Conservation (phyloP, 2,113 vertebrate species). For the Toxotes jaculatrix region DNA sequence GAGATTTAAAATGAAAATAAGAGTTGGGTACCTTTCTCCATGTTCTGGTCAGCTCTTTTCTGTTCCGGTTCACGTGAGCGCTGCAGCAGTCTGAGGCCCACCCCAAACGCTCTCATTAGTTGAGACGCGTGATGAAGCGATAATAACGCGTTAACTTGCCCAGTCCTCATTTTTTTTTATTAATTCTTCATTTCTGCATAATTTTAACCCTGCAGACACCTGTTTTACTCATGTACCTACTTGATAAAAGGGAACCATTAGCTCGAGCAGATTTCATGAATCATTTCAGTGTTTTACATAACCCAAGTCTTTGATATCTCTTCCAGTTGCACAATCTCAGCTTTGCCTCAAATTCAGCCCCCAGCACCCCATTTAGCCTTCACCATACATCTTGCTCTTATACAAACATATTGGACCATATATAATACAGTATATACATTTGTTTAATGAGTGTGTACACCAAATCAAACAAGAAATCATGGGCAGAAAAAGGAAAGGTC, state of each 20-base stretch:
- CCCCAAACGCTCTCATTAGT: too few species aligned
- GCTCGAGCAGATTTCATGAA: slow-evolving; percentile 18
- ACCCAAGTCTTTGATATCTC: slow-evolving; percentile 53
- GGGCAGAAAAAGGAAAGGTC: slow-evolving; percentile 71
- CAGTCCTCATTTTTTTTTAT: not conserved
- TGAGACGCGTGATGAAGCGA: too few species aligned
- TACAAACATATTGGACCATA: slow-evolving; percentile 71
- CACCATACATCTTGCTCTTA: slow-evolving; percentile 58
- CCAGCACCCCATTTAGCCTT: slow-evolving; percentile 31
- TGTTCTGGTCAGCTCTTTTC: too few species aligned
- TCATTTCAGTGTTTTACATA: slow-evolving; percentile 30
- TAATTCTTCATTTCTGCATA: not conserved
- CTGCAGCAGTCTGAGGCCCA: too few species aligned
- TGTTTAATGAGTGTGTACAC: slow-evolving; percentile 73
- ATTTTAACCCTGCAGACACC: not conserved
- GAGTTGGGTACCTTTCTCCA: too few species aligned
- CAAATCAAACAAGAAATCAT: slow-evolving; percentile 74
- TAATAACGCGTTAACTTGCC: too few species aligned
- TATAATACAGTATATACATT: slow-evolving; percentile 71
- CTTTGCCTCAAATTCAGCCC: slow-evolving; percentile 31
- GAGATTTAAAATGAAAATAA: too few species aligned
- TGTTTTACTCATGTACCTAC: not conserved
- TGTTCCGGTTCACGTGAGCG: too few species aligned
- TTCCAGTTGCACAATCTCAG: slow-evolving; percentile 27
- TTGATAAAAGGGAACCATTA: not conserved